Evolutionary conservation across 2,797 vertebrate species (phyloP).

Genomic region (Tarsius wallacei): DNA sequence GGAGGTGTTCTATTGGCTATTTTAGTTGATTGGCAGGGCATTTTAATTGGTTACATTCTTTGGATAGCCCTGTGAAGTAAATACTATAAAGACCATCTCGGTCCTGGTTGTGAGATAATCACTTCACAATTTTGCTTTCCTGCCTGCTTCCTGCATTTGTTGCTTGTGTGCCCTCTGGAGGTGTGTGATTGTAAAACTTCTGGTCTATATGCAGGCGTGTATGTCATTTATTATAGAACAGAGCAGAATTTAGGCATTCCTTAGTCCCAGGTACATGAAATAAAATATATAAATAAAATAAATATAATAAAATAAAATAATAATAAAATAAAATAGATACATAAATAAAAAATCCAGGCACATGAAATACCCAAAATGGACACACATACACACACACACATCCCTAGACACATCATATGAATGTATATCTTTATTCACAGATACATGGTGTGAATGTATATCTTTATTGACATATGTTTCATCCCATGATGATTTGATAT

Average conservation of each 20-base stretch:
- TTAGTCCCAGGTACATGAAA: slow-evolving; percentile 23
- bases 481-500: slow-evolving; percentile 12
- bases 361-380: background rate
- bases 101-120: background rate
- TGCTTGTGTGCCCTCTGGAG: background rate
- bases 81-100: background rate
- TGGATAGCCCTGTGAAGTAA: background rate
- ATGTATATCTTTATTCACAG: too few relatives aligned
- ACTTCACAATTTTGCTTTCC: background rate
- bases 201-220: background rate
- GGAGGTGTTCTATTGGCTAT: background rate
- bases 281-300: background rate
- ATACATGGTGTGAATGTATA: background rate
- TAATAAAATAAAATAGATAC: too few relatives aligned
- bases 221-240: background rate
- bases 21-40: background rate
- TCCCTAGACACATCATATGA: background rate
- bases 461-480: background rate
- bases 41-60: background rate
- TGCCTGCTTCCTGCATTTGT: background rate
- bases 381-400: background rate
- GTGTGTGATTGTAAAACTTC: background rate
- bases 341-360: background rate
- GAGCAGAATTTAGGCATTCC: background rate
- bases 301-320: too few relatives aligned